Evolutionary conservation across 2,888 invertebrate genomes (phyloP).

Genomic region (Helobdella robusta): DNA sequence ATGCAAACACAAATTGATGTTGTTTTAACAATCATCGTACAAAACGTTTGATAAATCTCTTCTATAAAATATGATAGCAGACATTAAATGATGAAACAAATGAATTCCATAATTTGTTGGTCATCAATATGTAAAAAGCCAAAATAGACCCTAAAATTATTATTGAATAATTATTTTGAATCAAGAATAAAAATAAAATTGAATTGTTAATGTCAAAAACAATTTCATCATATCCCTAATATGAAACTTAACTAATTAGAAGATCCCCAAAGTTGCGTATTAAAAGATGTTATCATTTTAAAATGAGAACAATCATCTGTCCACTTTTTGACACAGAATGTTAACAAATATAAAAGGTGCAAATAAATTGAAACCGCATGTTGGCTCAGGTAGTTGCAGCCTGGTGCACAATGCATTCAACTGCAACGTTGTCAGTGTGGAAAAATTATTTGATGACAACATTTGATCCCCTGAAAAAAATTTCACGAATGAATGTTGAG

Average conservation of each 20-base stretch:
- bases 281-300: background rate
- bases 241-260: background rate
- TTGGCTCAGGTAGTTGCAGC: conserved; percentile 73
- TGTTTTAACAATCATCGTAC: too few relatives aligned
- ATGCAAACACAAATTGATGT: background rate
- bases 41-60: too few relatives aligned
- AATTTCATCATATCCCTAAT: background rate
- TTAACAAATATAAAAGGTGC: too few relatives aligned
- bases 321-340: background rate
- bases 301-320: background rate
- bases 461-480: conserved; percentile 58
- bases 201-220: background rate
- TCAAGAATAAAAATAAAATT: too few relatives aligned
- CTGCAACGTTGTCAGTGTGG: conserved; percentile 70
- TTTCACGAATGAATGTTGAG: background rate
- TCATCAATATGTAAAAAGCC: too few relatives aligned
- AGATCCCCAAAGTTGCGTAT: background rate
- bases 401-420: conserved; percentile 80
- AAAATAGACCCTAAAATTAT: too few relatives aligned
- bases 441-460: conserved; percentile 51
- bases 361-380: conserved; percentile 49
- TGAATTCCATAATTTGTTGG: too few relatives aligned
- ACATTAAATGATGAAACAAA: too few relatives aligned
- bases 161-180: too few relatives aligned
- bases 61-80: too few relatives aligned